These are phyloP conservation scores for Panurus biarmicus DNA, from an alignment of 2,113 vertebrate species.

Conservation along the genomic window DNA sequence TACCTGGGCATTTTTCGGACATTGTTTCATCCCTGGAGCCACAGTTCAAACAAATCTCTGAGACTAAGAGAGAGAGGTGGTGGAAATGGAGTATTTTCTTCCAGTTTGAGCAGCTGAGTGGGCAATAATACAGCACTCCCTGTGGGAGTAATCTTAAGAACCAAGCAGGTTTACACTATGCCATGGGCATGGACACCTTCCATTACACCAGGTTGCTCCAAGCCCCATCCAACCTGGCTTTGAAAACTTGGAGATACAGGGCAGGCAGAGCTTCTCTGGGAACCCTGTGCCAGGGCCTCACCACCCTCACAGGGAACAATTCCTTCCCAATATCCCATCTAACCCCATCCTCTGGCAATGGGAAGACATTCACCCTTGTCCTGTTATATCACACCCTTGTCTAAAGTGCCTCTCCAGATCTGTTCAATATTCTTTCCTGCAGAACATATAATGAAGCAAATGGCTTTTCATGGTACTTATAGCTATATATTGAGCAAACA, in stretches of 20 bases:
- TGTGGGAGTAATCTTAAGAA: not conserved
- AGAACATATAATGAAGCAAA: not conserved
- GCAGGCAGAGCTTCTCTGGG: not conserved
- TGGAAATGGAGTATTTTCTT: not conserved
- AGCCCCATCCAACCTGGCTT: not conserved
- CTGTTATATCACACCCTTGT: not conserved
- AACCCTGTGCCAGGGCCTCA: not conserved
- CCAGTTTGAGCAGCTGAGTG: not conserved
- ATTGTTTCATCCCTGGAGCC: not conserved
- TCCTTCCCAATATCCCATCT: not conserved
- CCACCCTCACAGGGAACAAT: not conserved
- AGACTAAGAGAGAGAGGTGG: fast-evolving
- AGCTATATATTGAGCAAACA: not conserved
- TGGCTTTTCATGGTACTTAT: slow-evolving; percentile 5
- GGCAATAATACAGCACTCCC: not conserved
- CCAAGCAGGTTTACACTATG: not conserved
- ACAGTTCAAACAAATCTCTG: too few species aligned
- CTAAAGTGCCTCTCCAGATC: not conserved
- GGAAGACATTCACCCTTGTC: not conserved
- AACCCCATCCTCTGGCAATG: not conserved
- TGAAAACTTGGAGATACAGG: not conserved
- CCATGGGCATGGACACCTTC: not conserved
- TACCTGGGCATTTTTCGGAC: fast-evolving
- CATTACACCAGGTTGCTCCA: not conserved
- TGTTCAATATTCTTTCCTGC: not conserved